phyloP scores from a whole-genome alignment of 2,888 invertebrate species.

The Malthinus flaveolus region DNA sequence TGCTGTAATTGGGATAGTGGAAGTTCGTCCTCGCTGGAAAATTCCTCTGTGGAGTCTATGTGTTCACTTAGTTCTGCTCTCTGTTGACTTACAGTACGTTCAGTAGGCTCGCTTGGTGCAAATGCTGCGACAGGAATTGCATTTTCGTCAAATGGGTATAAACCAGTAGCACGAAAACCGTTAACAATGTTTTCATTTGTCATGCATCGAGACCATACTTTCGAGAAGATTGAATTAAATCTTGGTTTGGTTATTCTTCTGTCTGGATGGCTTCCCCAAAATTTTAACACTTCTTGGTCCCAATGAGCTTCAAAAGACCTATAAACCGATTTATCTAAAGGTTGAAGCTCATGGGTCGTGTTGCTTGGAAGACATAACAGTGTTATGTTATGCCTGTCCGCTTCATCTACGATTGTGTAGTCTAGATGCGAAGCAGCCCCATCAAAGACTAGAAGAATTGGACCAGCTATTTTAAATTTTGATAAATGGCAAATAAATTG shows the following conservation, averaged over 20 bases:
- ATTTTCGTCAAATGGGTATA: conserved; percentile 38
- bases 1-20: no score
- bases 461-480: conserved; percentile 28
- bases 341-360: conserved; percentile 30
- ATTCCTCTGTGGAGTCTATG: no score
- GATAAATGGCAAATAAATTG: conserved; percentile 28
- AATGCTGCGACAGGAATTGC: conserved; percentile 38
- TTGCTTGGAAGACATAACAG: conserved; percentile 33
- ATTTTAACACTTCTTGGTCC: conserved; percentile 32
- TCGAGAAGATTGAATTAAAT: conserved; percentile 32
- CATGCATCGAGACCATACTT: conserved; percentile 38
- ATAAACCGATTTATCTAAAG: conserved; percentile 29
- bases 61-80: no score
- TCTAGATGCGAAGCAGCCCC: conserved; percentile 32
- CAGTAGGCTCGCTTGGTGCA: conserved; percentile 27
- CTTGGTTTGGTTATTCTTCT: conserved; percentile 25
- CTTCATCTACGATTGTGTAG: conserved; percentile 30
- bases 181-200: conserved; percentile 35
- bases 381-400: conserved; percentile 26
- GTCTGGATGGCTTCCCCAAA: conserved; percentile 22
- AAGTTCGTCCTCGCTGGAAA: no score
- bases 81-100: no score
- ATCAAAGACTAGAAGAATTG: conserved; percentile 33
- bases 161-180: conserved; percentile 38
- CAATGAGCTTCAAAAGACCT: conserved; percentile 31